Evolutionary conservation across 1,140 invertebrate genomes (phyloP).

Genomic region (Nasonia vitripennis): DNA sequence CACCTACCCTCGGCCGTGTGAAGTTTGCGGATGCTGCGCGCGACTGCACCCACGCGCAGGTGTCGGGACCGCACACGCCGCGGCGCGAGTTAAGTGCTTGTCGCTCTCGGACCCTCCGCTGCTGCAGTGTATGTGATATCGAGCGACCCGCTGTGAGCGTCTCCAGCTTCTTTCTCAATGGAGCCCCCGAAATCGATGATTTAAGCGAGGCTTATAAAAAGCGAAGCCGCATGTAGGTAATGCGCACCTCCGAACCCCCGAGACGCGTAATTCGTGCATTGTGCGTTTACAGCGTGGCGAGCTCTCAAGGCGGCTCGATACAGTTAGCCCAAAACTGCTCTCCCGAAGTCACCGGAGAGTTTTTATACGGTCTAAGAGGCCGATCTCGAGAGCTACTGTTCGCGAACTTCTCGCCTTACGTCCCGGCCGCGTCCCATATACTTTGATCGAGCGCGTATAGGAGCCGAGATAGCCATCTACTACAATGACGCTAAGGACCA

Average conservation of each 20-base stretch:
- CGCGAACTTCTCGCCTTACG: slow-evolving; percentile 51
- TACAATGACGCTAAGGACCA: slow-evolving; percentile 70
- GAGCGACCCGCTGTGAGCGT: not conserved
- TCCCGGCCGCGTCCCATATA: not conserved
- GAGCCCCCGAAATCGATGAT: not conserved
- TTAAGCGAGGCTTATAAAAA: not conserved
- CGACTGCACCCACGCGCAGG: slow-evolving; percentile 67
- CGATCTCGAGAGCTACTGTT: not conserved
- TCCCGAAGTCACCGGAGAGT: slow-evolving; percentile 25
- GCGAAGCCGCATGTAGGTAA: not conserved
- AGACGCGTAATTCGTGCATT: not conserved
- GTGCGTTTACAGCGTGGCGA: slow-evolving; percentile 46
- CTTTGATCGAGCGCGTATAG: slow-evolving; percentile 21
- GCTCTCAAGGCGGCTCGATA: no score
- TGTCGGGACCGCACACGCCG: slow-evolving; percentile 72
- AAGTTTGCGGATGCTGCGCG: slow-evolving; percentile 6
- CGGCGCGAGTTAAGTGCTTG: slow-evolving; percentile 58
- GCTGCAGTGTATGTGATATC: not conserved
- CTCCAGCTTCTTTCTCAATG: not conserved
- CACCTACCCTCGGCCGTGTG: not conserved
- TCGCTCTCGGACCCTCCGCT: not conserved
- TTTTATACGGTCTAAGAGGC: slow-evolving; percentile 29
- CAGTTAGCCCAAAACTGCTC: no score
- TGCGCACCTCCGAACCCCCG: not conserved
- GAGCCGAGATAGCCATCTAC: slow-evolving; percentile 71